Conservation (phyloP, 2,113 vertebrate genomes). For the Reinhardtius hippoglossoides region DNA sequence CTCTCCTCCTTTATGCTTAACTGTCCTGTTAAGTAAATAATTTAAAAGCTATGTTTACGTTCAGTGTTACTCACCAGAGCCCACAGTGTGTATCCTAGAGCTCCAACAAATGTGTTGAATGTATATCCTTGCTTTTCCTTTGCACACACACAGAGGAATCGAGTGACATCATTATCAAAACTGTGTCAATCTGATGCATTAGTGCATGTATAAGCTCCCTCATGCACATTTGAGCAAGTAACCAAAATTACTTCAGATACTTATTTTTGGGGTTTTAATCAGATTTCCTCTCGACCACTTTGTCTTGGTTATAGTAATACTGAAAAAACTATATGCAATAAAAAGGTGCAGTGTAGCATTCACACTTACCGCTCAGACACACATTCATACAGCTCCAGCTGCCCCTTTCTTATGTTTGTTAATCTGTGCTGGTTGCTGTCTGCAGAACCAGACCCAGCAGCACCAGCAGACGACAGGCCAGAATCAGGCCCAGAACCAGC, state of each 20-base stretch:
- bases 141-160: neutral
- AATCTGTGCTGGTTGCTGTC: neutral
- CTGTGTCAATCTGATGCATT: neutral
- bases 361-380: too few species aligned
- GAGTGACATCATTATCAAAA: neutral
- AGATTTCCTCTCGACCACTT: neutral
- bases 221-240: neutral
- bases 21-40: too few species aligned
- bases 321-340: too few species aligned
- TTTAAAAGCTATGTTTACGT: neutral
- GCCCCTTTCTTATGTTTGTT: neutral
- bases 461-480: constrained; percentile 90
- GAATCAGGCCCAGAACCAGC: constrained; percentile 85
- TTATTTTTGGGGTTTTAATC: neutral
- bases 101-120: neutral
- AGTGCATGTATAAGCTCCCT: neutral
- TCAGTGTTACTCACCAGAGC: neutral
- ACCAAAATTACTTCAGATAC: neutral
- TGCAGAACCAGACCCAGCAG: constrained; percentile 92
- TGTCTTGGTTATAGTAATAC: too few species aligned
- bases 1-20: too few species aligned
- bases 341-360: too few species aligned
- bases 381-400: neutral
- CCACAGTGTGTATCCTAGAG: neutral
- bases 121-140: too few species aligned